Percentiles rank a stretch among this genome's conserved stretches.
These are phyloP conservation scores for Sebastes itinus DNA, from an alignment of 2,797 vertebrate genomes.

Conservation along the genomic window DNA sequence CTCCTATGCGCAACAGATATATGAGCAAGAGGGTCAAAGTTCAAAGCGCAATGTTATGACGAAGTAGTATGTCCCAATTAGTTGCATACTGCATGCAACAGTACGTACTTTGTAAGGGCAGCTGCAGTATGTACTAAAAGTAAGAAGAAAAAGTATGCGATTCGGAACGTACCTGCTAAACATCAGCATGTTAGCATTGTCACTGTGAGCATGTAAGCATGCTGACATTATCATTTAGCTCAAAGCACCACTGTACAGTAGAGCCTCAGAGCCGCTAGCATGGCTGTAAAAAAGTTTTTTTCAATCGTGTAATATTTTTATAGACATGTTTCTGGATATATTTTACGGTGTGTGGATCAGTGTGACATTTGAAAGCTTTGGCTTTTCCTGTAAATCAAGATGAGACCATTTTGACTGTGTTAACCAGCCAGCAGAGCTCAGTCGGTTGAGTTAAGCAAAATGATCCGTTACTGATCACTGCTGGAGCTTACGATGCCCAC, in stretches of 20 bases:
- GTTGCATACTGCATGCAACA: too few relatives aligned
- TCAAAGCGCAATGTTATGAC: too few relatives aligned
- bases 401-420: neutral
- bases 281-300: neutral
- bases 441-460: constrained; percentile 19
- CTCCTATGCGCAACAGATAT: too few relatives aligned
- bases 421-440: constrained; percentile 11
- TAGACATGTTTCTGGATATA: neutral
- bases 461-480: constrained; percentile 7
- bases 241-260: neutral
- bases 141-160: too few relatives aligned
- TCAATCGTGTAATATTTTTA: neutral
- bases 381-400: neutral
- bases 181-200: neutral
- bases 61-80: too few relatives aligned
- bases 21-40: too few relatives aligned
- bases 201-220: neutral
- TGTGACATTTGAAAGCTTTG: neutral
- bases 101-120: too few relatives aligned
- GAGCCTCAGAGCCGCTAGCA: neutral
- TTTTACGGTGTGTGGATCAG: neutral
- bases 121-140: too few relatives aligned
- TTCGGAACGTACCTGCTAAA: too few relatives aligned
- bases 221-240: neutral
- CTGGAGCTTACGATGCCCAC: constrained; percentile 9